Evolutionary conservation across 2,113 vertebrate species (phyloP).

Genomic region (Seriola aureovittata): DNA sequence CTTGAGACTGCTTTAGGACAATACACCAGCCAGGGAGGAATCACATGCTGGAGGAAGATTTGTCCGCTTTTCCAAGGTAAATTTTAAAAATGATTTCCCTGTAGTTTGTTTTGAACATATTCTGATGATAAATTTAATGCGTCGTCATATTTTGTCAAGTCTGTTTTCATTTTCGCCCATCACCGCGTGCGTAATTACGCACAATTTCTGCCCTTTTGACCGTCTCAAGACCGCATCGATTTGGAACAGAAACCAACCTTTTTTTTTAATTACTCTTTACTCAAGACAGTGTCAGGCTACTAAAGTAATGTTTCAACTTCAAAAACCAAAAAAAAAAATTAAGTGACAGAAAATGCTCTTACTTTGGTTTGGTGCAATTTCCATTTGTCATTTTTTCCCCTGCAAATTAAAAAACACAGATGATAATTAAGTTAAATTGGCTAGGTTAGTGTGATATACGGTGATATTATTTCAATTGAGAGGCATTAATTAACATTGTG

Average conservation of each 20-base stretch:
- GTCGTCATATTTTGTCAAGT: background rate
- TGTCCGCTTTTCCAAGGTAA: conserved; percentile 75
- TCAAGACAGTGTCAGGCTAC: too few species aligned
- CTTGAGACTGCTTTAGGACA: conserved; percentile 73
- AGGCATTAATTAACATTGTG: too few species aligned
- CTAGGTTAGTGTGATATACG: too few species aligned
- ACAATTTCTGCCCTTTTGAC: background rate
- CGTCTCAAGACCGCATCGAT: background rate
- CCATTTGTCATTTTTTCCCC: too few species aligned
- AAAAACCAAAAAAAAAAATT: too few species aligned
- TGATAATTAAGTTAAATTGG: too few species aligned
- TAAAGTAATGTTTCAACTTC: too few species aligned
- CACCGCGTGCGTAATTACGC: conserved; percentile 19
- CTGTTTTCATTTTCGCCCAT: background rate
- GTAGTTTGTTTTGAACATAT: background rate
- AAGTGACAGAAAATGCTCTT: too few species aligned
- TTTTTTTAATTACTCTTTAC: too few species aligned
- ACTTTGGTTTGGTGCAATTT: too few species aligned
- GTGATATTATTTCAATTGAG: too few species aligned
- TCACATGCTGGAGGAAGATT: conserved; percentile 73
- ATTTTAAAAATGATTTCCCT: background rate
- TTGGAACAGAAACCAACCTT: background rate
- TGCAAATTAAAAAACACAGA: too few species aligned
- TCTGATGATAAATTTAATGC: background rate
- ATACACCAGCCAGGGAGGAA: conserved; percentile 69